phyloP scores from a whole-genome alignment of 2,113 vertebrate genomes.

The Laterallus jamaicensis region DNA sequence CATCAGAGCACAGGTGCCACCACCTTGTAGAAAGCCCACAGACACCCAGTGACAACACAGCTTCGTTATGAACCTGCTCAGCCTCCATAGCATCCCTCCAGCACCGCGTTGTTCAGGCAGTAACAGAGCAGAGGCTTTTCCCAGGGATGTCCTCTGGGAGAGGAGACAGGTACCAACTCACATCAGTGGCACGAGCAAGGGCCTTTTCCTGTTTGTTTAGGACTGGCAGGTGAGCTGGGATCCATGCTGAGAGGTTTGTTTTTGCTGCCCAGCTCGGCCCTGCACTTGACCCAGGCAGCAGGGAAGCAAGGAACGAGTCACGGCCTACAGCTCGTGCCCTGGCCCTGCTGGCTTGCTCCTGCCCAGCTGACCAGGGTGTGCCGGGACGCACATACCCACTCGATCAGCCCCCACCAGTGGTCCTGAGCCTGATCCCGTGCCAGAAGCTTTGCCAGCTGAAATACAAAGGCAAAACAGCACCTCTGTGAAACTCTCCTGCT shows the following conservation, averaged over 20 bases:
- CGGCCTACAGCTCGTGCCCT: accelerated
- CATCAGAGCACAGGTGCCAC: background rate
- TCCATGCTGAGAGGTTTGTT: background rate
- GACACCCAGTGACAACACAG: background rate
- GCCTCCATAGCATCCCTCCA: background rate
- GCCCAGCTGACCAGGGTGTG: background rate
- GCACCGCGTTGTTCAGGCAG: accelerated
- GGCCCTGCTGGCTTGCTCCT: accelerated
- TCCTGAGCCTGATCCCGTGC: background rate
- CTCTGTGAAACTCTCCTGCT: background rate
- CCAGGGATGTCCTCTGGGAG: background rate
- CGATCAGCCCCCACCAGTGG: accelerated
- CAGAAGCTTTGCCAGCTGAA: background rate
- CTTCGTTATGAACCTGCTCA: background rate
- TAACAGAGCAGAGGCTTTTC: background rate
- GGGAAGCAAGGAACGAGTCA: background rate
- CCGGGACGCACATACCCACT: background rate
- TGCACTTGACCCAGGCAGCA: background rate
- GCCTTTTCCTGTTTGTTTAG: background rate
- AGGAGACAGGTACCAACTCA: accelerated
- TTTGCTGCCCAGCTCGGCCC: background rate
- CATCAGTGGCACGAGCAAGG: background rate
- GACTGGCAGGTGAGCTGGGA: background rate
- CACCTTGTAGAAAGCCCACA: accelerated
- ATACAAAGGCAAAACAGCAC: background rate